Conservation (phyloP, 2,797 vertebrate genomes). For the Trachops cirrhosus region DNA sequence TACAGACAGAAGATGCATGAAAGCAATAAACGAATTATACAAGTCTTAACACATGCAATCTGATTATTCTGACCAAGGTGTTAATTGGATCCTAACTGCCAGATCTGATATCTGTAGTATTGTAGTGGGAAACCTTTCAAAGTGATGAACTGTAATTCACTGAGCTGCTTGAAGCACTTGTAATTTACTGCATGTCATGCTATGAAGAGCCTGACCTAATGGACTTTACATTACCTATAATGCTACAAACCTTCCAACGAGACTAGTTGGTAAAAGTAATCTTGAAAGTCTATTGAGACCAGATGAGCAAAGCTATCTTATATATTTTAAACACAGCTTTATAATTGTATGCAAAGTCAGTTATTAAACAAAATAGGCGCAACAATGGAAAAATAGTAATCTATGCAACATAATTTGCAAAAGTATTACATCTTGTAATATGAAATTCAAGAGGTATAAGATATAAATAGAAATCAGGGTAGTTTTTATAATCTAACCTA, state of each 20-base stretch:
- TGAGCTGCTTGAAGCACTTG: conserved; percentile 99
- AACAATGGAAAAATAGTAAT: conserved; percentile 74
- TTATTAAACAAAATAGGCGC: conserved; percentile 82
- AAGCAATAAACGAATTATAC: conserved; percentile 98
- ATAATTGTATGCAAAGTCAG: conserved; percentile 80
- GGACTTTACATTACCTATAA: conserved; percentile 98
- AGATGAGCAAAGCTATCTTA: conserved; percentile 82
- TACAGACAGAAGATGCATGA: conserved; percentile 99
- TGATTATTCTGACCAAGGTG: conserved; percentile 99
- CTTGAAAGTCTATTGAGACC: conserved; percentile 82
- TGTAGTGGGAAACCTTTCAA: conserved; percentile 96
- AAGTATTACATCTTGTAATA: conserved; percentile 70
- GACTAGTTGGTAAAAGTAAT: conserved; percentile 86
- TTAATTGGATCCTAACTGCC: conserved; percentile 99
- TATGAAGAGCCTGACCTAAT: conserved; percentile 99
- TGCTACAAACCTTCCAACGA: conserved; percentile 91
- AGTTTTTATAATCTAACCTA: conserved; percentile 66
- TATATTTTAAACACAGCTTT: conserved; percentile 81
- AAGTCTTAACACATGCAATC: conserved; percentile 96
- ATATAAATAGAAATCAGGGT: conserved; percentile 68
- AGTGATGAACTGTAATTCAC: conserved; percentile 99
- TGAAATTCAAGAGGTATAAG: conserved; percentile 80
- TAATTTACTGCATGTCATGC: conserved; percentile 99
- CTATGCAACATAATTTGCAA: conserved; percentile 74
- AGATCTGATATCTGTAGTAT: conserved; percentile 98